Base-by-base conservation (phyloP, 1,140 invertebrate species). In the Bombus polaris region DNA sequence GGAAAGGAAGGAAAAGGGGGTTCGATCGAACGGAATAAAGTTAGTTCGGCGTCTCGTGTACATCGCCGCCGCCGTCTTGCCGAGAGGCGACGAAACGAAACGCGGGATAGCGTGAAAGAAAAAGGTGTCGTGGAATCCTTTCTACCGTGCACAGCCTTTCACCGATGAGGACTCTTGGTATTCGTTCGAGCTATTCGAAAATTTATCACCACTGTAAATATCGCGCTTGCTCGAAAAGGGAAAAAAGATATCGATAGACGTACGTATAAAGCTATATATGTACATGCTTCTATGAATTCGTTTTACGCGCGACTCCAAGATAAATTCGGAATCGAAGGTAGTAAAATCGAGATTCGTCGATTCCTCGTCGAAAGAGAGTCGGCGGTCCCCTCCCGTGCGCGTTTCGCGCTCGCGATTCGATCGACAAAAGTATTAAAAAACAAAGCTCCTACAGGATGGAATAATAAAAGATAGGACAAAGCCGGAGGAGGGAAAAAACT, bases 131-230 rank as follows among this genome's bases (percentile, higher is more conserved):
- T 32, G 68, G 79, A 81, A 71, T 73, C 68, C 80, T 80, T 80
- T 80, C 78, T 80, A 80, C 44, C 78, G 57, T 42, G 44, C 62
- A 47, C 65, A 70, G 66, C 71, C 68, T 81, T 74, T 81, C 70
- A 84, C 78, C 87, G 86, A 81, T 87, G 73, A 65, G 86, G 18
- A 35, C 35, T 53, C 32, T 25, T 37, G 25, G 25, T 42, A 13
- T 59, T 76, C 73, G 73, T 68, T 81, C 87, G 81, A 75, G 74
- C 81, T 37, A 59, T 57, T 57, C 47, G n/a, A n/a, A 68, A 68
- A 57, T 76, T 76, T 28, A 37, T 57, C 81, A 84, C 87, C 87
- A 81, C 87, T 87, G 88, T 85, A 87, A 87, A 87, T 87, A 85
- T 71, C 70, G 70, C 28, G 39, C 13, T 6, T 12, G 39, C 70